Percentiles rank a stretch among this genome's conserved stretches.
Evolutionary conservation across 2,888 invertebrate genomes (phyloP).

Genomic region (Pteria penguin): DNA sequence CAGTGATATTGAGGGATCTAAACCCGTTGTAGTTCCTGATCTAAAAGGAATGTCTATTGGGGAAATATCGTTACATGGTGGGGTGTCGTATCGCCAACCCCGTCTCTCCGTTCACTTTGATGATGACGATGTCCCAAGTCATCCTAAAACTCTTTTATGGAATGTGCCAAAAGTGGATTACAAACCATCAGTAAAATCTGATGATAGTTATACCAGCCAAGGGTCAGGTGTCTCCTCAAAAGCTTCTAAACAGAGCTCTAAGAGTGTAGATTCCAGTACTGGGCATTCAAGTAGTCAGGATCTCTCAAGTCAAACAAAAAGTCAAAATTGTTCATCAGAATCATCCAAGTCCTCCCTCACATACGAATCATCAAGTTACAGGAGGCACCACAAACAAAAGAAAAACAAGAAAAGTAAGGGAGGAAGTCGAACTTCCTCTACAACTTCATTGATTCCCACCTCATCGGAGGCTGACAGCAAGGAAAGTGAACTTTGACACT

Average conservation of each 20-base stretch:
- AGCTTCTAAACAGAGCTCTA: slow-evolving; percentile 3
- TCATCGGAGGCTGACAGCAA: slow-evolving; percentile 19
- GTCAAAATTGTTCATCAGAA: slow-evolving; percentile 2
- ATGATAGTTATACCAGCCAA: slow-evolving; percentile 30
- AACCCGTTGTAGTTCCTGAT: not conserved
- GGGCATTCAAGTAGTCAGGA: not conserved
- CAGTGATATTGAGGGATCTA: slow-evolving; percentile 28
- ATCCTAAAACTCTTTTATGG: slow-evolving; percentile 31
- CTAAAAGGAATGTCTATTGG: slow-evolving; percentile 24
- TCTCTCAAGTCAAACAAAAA: not conserved
- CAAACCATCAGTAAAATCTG: slow-evolving; percentile 21
- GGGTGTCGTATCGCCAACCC: not conserved
- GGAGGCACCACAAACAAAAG: slow-evolving; percentile 11
- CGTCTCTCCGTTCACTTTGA: not conserved
- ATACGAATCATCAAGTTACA: slow-evolving; percentile 6
- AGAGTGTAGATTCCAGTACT: not conserved
- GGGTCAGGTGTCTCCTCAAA: slow-evolving; percentile 18
- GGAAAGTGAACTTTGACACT: slow-evolving; percentile 26
- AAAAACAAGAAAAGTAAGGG: slow-evolving; percentile 19
- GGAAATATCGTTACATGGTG: slow-evolving; percentile 26
- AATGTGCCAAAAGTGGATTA: slow-evolving; percentile 39
- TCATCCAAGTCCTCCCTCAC: slow-evolving; percentile 8
- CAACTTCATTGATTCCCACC: slow-evolving; percentile 30
- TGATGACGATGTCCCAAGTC: not conserved
- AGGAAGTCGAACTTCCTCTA: slow-evolving; percentile 24